Conservation (phyloP, 2,113 vertebrate genomes). For the Protomyctophum bolini region DNA sequence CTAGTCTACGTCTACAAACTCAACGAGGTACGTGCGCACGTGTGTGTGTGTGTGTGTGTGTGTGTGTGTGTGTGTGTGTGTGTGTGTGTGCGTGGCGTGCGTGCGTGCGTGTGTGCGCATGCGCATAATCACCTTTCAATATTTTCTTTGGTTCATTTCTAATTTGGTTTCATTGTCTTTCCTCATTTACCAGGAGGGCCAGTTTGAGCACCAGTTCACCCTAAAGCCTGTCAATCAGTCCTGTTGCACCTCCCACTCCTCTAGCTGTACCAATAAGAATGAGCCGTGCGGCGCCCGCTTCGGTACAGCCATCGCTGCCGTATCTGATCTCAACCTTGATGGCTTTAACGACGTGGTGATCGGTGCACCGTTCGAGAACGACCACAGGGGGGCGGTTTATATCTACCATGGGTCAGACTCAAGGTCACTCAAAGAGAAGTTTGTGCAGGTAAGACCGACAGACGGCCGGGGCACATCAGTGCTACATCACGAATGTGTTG, state of each 20-base stretch:
- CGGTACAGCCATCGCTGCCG: constrained; percentile 92
- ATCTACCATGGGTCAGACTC: constrained; percentile 86
- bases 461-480: too few species aligned
- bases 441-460: constrained; percentile 82
- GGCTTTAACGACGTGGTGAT: constrained; percentile 91
- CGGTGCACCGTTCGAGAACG: constrained; percentile 91
- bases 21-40: constrained; percentile 77
- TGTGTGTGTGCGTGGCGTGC: background rate
- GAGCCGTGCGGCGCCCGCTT: constrained; percentile 94
- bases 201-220: constrained; percentile 86
- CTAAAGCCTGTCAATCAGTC: constrained; percentile 89
- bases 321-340: constrained; percentile 93
- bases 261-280: constrained; percentile 77
- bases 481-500: too few species aligned
- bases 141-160: background rate
- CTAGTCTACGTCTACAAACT: constrained; percentile 92
- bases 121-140: background rate
- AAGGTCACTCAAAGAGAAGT: constrained; percentile 81
- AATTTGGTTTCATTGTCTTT: background rate
- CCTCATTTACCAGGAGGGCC: constrained; percentile 66
- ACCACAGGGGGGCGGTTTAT: constrained; percentile 93
- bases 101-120: too few species aligned
- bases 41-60: constrained; percentile 5
- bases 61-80: background rate
- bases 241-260: constrained; percentile 82